A percentile compares a stretch with the other conserved stretches of the same genome.
phyloP scores from a whole-genome alignment of 2,113 vertebrate species.

The Bolborhynchus lineola region DNA sequence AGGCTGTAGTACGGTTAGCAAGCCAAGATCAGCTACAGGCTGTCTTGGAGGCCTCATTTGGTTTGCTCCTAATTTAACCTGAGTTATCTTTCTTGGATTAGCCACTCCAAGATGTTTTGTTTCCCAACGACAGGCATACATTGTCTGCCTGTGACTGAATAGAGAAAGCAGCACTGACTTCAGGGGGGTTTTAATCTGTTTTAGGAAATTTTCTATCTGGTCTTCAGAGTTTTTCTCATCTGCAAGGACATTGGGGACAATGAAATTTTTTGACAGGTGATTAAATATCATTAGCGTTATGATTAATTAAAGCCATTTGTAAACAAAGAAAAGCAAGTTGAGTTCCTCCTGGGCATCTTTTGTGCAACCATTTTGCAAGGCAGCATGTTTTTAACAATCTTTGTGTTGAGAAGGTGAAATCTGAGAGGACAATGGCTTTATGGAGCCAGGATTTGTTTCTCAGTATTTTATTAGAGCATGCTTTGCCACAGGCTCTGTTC shows the following conservation, averaged over 20 bases:
- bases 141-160: background rate
- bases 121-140: background rate
- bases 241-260: constrained; percentile 11
- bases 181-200: background rate
- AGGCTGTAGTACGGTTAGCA: background rate
- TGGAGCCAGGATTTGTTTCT: background rate
- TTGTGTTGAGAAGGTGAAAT: constrained; percentile 35
- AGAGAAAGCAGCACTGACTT: background rate
- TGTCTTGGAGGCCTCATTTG: background rate
- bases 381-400: background rate
- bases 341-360: constrained; percentile 17
- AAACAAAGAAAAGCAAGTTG: constrained; percentile 11
- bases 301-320: constrained; percentile 44
- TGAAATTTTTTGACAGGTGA: constrained; percentile 4
- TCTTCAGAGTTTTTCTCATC: background rate
- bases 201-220: background rate
- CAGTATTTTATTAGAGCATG: background rate
- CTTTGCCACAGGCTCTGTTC: background rate
- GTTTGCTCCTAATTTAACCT: background rate
- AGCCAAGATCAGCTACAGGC: background rate
- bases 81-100: background rate
- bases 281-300: constrained; percentile 49
- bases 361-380: constrained; percentile 19
- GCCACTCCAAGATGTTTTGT: background rate
- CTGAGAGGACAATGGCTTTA: background rate